Conservation (phyloP, 2,797 vertebrate genomes). For the Chrosomus eos region DNA sequence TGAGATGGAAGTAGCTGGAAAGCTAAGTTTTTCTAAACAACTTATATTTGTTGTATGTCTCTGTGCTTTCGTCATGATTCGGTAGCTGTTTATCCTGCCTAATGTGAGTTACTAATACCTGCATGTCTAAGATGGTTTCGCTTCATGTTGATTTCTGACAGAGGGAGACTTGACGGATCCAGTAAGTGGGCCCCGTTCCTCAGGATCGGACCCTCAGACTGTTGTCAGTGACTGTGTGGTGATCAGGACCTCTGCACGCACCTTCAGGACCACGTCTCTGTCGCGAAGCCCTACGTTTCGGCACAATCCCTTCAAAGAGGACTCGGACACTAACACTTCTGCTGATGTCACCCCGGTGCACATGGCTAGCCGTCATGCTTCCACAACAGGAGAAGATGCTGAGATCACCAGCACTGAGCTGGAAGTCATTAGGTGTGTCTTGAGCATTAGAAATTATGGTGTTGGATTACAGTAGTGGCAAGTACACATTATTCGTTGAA, state of each 20-base stretch:
- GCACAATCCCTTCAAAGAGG: conserved; percentile 92
- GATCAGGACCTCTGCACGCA: conserved; percentile 38
- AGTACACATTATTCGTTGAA: neutral
- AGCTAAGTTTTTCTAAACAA: neutral
- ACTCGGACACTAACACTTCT: conserved; percentile 84
- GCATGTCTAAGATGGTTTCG: neutral
- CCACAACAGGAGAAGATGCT: conserved; percentile 66
- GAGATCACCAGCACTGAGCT: conserved; percentile 82
- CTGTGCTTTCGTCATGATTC: conserved; percentile 55
- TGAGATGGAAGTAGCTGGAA: conserved; percentile 1
- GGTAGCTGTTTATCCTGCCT: conserved; percentile 40
- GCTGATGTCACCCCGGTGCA: conserved; percentile 88
- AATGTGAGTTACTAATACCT: neutral
- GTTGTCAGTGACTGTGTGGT: conserved; percentile 72
- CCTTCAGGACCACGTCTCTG: conserved; percentile 22
- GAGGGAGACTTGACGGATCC: conserved; percentile 95
- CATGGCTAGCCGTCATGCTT: conserved; percentile 65
- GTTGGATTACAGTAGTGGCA: neutral
- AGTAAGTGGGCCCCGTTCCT: conserved; percentile 85
- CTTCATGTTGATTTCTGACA: conserved; percentile 61
- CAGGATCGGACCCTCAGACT: conserved; percentile 82
- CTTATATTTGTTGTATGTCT: conserved; percentile 12
- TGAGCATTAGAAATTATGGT: neutral
- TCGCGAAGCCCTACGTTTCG: conserved; percentile 85
- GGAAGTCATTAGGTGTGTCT: conserved; percentile 92